Percentiles rank a stretch among this genome's conserved stretches.
phyloP scores from a whole-genome alignment of 2,888 invertebrate species.

The Herminia tarsipennalis region DNA sequence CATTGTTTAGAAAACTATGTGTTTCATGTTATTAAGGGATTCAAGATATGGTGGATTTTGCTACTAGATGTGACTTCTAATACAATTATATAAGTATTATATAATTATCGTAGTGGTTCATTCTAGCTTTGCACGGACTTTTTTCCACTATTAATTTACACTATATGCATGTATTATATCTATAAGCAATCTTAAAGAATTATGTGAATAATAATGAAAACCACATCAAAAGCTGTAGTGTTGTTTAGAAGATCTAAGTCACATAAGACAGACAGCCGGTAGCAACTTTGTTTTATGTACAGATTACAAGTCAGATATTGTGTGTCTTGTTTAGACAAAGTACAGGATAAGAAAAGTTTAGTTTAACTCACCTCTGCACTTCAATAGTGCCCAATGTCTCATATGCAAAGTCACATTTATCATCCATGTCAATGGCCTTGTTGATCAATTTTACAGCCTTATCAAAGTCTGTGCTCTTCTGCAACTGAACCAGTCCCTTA shows the following conservation, averaged over 20 bases:
- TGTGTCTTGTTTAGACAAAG: neutral
- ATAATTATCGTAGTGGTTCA: too few relatives aligned
- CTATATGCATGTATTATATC: too few relatives aligned
- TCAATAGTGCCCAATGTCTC: constrained; percentile 98
- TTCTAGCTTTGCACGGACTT: too few relatives aligned
- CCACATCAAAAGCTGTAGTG: too few relatives aligned
- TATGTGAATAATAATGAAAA: too few relatives aligned
- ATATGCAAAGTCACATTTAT: constrained; percentile 97
- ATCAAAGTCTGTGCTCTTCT: constrained; percentile 93
- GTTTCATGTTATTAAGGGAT: neutral
- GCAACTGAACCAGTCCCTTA: constrained; percentile 92
- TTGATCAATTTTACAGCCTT: constrained; percentile 91
- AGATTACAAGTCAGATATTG: too few relatives aligned
- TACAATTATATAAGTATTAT: neutral
- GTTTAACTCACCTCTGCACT: constrained; percentile 91
- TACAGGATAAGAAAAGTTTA: neutral
- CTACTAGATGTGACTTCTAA: constrained; percentile 15
- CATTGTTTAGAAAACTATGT: constrained; percentile 8
- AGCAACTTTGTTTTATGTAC: too few relatives aligned
- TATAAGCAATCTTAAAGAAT: too few relatives aligned
- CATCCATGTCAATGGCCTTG: constrained; percentile 94
- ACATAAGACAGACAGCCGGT: too few relatives aligned
- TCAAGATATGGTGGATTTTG: constrained; percentile 9
- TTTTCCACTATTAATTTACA: too few relatives aligned
- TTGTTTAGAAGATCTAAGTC: too few relatives aligned